Evolutionary conservation across 2,113 vertebrate genomes (phyloP), one percentile per base, ranked within the genome.

Genomic region (Ascaphus truei): DNA sequence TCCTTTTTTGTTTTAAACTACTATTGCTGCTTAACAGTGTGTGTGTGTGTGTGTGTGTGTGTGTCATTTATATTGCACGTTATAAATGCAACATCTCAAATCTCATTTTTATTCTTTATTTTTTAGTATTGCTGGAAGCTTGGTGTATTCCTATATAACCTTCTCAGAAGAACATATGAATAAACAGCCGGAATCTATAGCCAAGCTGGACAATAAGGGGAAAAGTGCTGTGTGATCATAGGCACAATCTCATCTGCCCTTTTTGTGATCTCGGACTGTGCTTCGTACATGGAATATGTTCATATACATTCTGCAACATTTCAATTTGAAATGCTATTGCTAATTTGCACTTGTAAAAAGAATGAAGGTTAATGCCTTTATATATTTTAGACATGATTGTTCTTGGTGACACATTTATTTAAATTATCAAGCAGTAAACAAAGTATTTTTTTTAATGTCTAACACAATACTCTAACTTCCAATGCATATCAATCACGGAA

Each of bases 91-190:
- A n/a, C n/a, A n/a, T n/a, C n/a, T n/a, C n/a, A n/a, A n/a, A n/a
- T n/a, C n/a, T n/a, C n/a, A n/a, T n/a, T 48, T 16, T 2, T 1
- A 57, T 13, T 37, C 47, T 79, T 6, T 83, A 53, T 79, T 59
- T 64, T 83, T 64, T 85, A 98, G 97, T 76, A 98, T 98, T 75
- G 94, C 93, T 4, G 97, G 97, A 5, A 99, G 97, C 73, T 86
- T 99, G 86, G 93, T 98, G 34, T 98, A 99, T 55, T 99, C 96
- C 33, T 95, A 95, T 71, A 94, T 98, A 84, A 96, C 92, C 2
- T 98, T 99, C 84, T 92, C 89, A 0, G 93, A 96, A 76, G 93
- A 96, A 63, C 93, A 93, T 18, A 71, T 79, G 68, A 95, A 61
- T 90, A 95, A 93, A 82, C 88, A 82, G 53, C 39, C 74, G 0